A percentile compares a stretch with the other conserved stretches of the same genome.
Conservation (phyloP, 2,888 invertebrate species). For the Maniola hyperantus region DNA sequence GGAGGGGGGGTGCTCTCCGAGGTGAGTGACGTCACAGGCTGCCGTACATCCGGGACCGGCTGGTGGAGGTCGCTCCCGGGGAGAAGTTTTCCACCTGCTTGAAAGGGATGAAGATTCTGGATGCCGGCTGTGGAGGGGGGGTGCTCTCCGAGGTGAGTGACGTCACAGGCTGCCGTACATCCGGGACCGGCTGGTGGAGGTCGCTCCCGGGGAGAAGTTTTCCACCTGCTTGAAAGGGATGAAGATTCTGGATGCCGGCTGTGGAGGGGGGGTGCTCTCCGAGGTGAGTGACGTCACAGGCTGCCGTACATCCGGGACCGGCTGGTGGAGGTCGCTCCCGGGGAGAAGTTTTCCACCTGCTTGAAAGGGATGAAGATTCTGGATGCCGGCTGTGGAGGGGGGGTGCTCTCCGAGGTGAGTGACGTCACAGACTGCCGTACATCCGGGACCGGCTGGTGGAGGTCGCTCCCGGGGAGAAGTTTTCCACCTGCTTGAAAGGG, state of each 20-base stretch:
- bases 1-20: too few species aligned
- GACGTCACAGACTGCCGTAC: too few species aligned
- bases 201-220: too few species aligned
- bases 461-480: too few species aligned
- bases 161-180: too few species aligned
- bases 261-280: too few species aligned
- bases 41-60: slow-evolving; percentile 88
- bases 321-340: slow-evolving; percentile 74
- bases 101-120: slow-evolving; percentile 86
- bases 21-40: slow-evolving; percentile 67
- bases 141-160: slow-evolving; percentile 85
- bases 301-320: slow-evolving; percentile 90
- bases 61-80: slow-evolving; percentile 75
- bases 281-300: slow-evolving; percentile 55
- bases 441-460: too few species aligned
- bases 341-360: slow-evolving; percentile 76
- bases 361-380: slow-evolving; percentile 86
- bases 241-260: too few species aligned
- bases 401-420: slow-evolving; percentile 86
- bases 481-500: too few species aligned
- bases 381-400: slow-evolving; percentile 97
- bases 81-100: slow-evolving; percentile 82
- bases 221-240: too few species aligned
- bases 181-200: too few species aligned
- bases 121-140: slow-evolving; percentile 97